Conservation (phyloP, 2,797 vertebrate species). For the Myripristis murdjan region DNA sequence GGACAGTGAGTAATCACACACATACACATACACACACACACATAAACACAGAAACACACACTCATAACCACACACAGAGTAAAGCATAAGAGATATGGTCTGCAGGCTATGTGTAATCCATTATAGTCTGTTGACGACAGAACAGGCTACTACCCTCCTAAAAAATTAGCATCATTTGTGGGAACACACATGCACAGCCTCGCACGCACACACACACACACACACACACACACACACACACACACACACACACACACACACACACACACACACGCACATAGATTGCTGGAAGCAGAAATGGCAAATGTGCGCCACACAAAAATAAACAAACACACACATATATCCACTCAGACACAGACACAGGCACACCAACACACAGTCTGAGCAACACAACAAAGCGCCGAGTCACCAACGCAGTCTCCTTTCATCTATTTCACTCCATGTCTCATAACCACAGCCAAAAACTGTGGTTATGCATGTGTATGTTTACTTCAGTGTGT, state of each 20-base stretch:
- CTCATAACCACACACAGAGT: not conserved
- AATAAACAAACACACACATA: too few species aligned
- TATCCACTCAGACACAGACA: not conserved
- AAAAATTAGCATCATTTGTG: conserved; percentile 11
- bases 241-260: not conserved
- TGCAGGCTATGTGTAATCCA: not conserved
- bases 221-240: not conserved
- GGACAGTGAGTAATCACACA: too few species aligned
- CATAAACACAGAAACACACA: not conserved
- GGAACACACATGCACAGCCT: not conserved
- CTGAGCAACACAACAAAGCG: too few species aligned
- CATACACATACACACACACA: too few species aligned
- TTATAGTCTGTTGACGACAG: not conserved
- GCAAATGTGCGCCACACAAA: too few species aligned
- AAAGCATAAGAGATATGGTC: not conserved
- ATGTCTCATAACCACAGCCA: too few species aligned
- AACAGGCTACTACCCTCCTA: not conserved
- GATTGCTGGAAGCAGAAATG: too few species aligned
- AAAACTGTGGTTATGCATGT: too few species aligned
- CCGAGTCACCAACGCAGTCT: not conserved
- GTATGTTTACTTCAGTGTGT: too few species aligned
- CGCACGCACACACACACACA: not conserved
- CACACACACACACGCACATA: not conserved
- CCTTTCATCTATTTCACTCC: not conserved
- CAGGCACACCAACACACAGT: too few species aligned